Evolutionary conservation across 2,113 vertebrate species (phyloP), one percentile per base, ranked within the genome.

Genomic region (Hippocampus mohnikei): DNA sequence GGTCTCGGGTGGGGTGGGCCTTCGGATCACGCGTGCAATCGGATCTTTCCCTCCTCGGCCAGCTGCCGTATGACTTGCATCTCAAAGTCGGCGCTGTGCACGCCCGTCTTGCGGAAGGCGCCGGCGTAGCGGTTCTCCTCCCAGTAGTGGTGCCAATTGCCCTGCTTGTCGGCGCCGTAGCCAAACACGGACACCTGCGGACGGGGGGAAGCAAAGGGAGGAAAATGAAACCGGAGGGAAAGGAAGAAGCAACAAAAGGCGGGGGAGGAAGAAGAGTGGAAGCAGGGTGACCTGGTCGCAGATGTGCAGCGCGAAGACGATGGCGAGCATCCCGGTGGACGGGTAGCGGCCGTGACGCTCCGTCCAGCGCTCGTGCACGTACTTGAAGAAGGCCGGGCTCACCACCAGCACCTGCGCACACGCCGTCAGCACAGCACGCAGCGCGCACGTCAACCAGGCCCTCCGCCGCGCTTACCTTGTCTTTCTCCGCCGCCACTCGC

Each of bases 71-170:
- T 93, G 76, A 94, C 41, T n/a, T 82, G 9, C 0, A 72, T 90
- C 74, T 96, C 94, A 0, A 80, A 81, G 0, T 92, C 90, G 0
- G 90, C 90, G 0, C 85, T 87, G 8, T 94, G 94, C 21, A 95
- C 92, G 1, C 91, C 91, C 0, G 87, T 95, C 69, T 88, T 91
- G 52, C 75, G 74, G 71, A 96, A 95, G 23, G 92, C 94, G 23
- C 94, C 88, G 0, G 92, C 89, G 8, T 87, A 67, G 21, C 7
- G 73, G 46, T 92, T 95, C 18, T 91, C 67, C 76, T 94, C 93
- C 94, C 93, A 94, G 83, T 94, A 94, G 81, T 94, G 93, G 72
- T 95, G 93, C 93, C 94, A 94, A 70, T 93, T 94, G n/a, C 93
- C 94, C 1, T 86, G 41, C 0, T 60, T 8, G 88, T 95, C 93